Conservation (phyloP, 2,888 invertebrate species). For the Caenorhabditis doughertyi region DNA sequence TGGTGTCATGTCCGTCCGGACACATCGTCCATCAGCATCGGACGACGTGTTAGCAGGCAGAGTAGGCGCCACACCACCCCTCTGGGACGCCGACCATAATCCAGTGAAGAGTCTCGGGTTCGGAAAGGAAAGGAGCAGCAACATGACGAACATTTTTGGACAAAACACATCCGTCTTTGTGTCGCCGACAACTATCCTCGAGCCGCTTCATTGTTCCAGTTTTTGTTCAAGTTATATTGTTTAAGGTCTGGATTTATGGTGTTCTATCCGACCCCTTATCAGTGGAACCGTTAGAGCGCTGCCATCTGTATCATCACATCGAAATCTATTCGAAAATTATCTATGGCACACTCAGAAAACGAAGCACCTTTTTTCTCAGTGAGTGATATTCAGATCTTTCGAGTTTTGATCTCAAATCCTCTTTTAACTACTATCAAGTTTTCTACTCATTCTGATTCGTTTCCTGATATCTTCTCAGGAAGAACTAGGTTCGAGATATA, state of each 20-base stretch:
- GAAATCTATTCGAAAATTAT: no score
- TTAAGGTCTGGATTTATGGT: slow-evolving; percentile 1
- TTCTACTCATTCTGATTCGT: no score
- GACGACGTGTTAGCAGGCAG: slow-evolving; percentile 58
- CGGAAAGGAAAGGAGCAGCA: slow-evolving; percentile 35
- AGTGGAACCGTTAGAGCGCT: no score
- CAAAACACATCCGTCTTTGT: slow-evolving; percentile 63
- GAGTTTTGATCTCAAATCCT: no score
- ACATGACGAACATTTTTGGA: slow-evolving; percentile 55
- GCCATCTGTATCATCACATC: no score
- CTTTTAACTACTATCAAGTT: no score
- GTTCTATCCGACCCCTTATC: not conserved
- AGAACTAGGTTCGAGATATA: no score
- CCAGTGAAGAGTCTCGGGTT: slow-evolving; percentile 31
- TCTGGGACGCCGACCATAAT: slow-evolving; percentile 52
- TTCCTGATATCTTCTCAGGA: no score
- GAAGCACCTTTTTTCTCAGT: no score
- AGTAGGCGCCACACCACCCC: slow-evolving; percentile 47
- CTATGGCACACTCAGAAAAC: no score
- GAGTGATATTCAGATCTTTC: no score
- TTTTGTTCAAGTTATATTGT: slow-evolving; percentile 19
- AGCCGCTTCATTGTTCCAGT: slow-evolving; percentile 9
- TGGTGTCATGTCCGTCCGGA: slow-evolving; percentile 56
- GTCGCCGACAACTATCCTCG: slow-evolving; percentile 48
- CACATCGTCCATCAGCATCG: slow-evolving; percentile 58